Percentiles rank a stretch among this genome's conserved stretches.
Evolutionary conservation across 2,797 vertebrate species (phyloP).

Genomic region (Phaenicophaeus curvirostris): DNA sequence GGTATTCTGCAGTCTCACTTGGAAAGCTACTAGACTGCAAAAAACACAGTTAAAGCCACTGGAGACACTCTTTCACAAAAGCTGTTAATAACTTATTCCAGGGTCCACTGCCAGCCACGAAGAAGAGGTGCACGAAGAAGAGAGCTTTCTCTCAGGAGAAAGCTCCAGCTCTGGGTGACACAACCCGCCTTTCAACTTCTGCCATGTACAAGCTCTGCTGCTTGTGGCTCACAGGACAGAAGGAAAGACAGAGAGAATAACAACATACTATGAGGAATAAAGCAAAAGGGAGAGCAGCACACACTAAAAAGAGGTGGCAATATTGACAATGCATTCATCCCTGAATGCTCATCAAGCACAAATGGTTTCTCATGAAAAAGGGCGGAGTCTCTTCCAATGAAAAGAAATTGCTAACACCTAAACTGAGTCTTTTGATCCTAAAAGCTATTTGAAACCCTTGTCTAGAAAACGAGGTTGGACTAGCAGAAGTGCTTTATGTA

Average conservation of each 20-base stretch:
- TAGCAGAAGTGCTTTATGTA: not conserved
- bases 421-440: not conserved
- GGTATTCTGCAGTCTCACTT: not conserved
- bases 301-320: rapidly evolving
- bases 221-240: not conserved
- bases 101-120: no score
- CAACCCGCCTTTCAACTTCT: not conserved
- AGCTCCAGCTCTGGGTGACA: not conserved
- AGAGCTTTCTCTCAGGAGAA: not conserved
- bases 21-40: not conserved
- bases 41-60: not conserved
- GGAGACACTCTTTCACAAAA: not conserved
- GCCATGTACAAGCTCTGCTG: no score
- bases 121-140: no score
- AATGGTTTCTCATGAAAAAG: not conserved
- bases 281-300: no score
- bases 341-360: not conserved
- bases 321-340: rapidly evolving
- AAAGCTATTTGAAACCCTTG: not conserved
- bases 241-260: rapidly evolving
- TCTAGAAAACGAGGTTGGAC: not conserved
- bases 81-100: not conserved
- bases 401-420: rapidly evolving
- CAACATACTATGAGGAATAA: no score
- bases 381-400: rapidly evolving